These are phyloP conservation scores for Chymomyza procnemis DNA, from an alignment of 2,888 invertebrate genomes.

Conservation along the genomic window DNA sequence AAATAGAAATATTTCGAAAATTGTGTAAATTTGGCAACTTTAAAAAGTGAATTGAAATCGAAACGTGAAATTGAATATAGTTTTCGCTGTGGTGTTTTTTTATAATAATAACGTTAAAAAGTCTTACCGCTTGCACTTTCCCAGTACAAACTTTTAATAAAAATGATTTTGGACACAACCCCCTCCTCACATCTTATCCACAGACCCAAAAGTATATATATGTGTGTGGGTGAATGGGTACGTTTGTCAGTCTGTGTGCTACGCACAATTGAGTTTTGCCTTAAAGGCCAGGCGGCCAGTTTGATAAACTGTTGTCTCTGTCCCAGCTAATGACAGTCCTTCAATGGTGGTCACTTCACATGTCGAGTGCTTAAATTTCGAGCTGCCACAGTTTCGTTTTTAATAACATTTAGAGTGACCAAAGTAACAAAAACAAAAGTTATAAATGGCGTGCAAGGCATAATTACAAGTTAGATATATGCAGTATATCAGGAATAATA, in stretches of 20 bases:
- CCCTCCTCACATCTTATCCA: too few species aligned
- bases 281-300: slow-evolving; percentile 48
- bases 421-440: not conserved
- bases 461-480: not conserved
- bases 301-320: slow-evolving; percentile 23
- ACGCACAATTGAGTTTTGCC: slow-evolving; percentile 13
- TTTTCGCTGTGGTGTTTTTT: too few species aligned
- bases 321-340: slow-evolving; percentile 61
- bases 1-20: too few species aligned
- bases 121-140: too few species aligned
- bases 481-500: not conserved
- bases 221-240: not conserved
- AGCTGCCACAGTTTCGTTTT: slow-evolving; percentile 27
- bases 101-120: too few species aligned
- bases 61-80: too few species aligned
- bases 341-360: slow-evolving; percentile 22
- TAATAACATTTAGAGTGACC: not conserved
- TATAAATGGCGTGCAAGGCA: not conserved
- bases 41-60: too few species aligned
- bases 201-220: not conserved
- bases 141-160: too few species aligned
- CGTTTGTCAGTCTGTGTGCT: slow-evolving; percentile 8
- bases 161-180: too few species aligned
- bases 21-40: too few species aligned
- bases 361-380: slow-evolving; percentile 60